Evolutionary conservation across 2,888 invertebrate species (phyloP), one percentile per base, ranked within the genome.

Genomic region (Agapetus fuscipes): DNA sequence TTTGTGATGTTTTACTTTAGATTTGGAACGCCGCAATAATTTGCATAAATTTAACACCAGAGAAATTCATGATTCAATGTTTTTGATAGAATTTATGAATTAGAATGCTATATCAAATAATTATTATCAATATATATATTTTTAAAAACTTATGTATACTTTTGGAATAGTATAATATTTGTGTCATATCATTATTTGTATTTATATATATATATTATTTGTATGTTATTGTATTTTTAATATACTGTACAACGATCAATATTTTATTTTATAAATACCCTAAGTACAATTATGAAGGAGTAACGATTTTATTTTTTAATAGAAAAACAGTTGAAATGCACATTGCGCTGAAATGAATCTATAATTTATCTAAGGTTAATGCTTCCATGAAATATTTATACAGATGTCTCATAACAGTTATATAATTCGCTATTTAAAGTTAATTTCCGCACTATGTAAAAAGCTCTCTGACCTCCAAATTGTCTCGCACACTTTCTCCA

Each of bases 221-320:
- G n/a, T n/a, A n/a, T n/a, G n/a, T n/a, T n/a, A n/a, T n/a, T n/a
- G n/a, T n/a, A n/a, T n/a, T n/a, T n/a, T n/a, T n/a, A n/a, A n/a
- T n/a, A n/a, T n/a, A 40, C 44, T 44, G 44, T 44, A 44, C 44
- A 44, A 44, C 41, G 27, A 37, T 36, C 41, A 41, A 37, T 41
- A 41, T 37, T 16, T 43, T 38, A 43, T 27, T 31, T 34, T 35
- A 43, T 28, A 26, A 34, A 33, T 33, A 39, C 11, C 10, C 9
- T 36, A 29, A 17, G 13, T 30, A 36, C 30, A 36, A 40, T 40
- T 20, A 36, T 27, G 17, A 29, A 39, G 12, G 26, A 14, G 11
- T 14, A 33, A 39, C 29, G 39, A 26, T 34, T 38, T 31, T 20
- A 31, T 16, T 13, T 20, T 31, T 14, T n/a, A 31, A n/a, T n/a